A percentile compares a stretch with the other conserved stretches of the same genome.
Conservation (phyloP, 2,888 invertebrate species). For the Axea sp. region DNA sequence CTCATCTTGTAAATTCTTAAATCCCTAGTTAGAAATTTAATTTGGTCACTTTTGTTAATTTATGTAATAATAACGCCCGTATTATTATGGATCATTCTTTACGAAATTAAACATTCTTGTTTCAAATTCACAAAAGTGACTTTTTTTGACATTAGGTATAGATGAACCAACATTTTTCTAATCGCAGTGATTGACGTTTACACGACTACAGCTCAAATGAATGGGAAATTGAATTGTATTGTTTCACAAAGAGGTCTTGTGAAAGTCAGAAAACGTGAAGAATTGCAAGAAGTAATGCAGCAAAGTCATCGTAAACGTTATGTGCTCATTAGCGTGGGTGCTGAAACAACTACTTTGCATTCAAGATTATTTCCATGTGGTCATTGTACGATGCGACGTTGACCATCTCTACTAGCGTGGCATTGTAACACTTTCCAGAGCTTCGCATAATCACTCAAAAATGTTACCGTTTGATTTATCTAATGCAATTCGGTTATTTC, state of each 20-base stretch:
- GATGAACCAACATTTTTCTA: slow-evolving; percentile 12
- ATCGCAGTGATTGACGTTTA: slow-evolving; percentile 38
- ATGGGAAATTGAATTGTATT: slow-evolving; percentile 55
- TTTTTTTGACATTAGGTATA: no score
- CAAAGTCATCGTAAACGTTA: slow-evolving; percentile 39
- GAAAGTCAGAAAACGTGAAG: slow-evolving; percentile 32
- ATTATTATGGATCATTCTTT: no score
- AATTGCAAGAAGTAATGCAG: slow-evolving; percentile 2
- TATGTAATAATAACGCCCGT: no score
- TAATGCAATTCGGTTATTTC: no score
- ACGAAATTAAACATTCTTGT: no score
- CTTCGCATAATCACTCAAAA: slow-evolving; percentile 33
- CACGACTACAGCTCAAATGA: slow-evolving; percentile 15
- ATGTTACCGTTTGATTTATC: no score
- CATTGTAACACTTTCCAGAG: slow-evolving; percentile 53
- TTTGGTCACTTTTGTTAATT: no score
- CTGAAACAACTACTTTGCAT: slow-evolving; percentile 22
- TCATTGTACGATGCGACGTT: slow-evolving; percentile 58
- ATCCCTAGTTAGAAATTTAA: no score
- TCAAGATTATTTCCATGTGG: slow-evolving; percentile 16
- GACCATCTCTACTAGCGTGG: slow-evolving; percentile 58
- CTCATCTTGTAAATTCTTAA: no score
- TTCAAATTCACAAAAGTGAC: no score
- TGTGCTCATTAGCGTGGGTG: slow-evolving; percentile 50
- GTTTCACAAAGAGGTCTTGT: slow-evolving; percentile 37